Percentiles rank a stretch among this genome's conserved stretches.
Evolutionary conservation across 2,888 invertebrate genomes (phyloP).

Genomic region (Gandaritis pyraliata): DNA sequence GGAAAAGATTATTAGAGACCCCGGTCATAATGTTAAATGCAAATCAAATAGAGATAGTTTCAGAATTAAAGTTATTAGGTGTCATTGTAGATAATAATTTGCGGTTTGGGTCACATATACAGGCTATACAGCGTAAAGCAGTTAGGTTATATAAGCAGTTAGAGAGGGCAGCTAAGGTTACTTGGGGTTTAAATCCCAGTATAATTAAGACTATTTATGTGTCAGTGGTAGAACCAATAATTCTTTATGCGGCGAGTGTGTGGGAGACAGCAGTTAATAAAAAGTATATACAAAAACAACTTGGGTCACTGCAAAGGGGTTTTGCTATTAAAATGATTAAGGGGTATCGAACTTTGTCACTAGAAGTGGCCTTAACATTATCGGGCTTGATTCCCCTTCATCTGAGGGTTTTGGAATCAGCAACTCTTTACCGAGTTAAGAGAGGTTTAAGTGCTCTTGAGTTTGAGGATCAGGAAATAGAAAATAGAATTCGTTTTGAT

Average conservation of each 20-base stretch:
- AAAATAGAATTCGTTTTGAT: neutral
- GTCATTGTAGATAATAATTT: neutral
- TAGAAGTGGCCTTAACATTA: neutral
- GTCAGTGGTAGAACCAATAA: neutral
- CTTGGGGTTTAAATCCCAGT: neutral
- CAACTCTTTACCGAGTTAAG: neutral
- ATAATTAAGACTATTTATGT: neutral
- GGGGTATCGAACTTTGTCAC: neutral
- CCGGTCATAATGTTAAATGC: neutral
- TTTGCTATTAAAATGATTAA: neutral
- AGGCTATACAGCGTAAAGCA: no score
- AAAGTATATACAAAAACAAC: neutral
- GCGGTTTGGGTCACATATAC: neutral
- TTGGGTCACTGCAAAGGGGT: neutral
- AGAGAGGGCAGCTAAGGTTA: neutral
- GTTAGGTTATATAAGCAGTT: neutral
- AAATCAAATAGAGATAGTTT: neutral
- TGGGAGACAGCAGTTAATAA: neutral
- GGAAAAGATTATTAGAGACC: neutral
- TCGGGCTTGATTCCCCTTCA: neutral
- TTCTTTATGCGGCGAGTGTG: neutral
- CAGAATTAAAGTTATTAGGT: neutral
- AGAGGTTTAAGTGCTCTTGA: neutral
- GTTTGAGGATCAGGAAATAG: neutral
- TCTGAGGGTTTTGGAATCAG: neutral